phyloP scores from a whole-genome alignment of 2,113 vertebrate genomes.

The Strigops habroptila region DNA sequence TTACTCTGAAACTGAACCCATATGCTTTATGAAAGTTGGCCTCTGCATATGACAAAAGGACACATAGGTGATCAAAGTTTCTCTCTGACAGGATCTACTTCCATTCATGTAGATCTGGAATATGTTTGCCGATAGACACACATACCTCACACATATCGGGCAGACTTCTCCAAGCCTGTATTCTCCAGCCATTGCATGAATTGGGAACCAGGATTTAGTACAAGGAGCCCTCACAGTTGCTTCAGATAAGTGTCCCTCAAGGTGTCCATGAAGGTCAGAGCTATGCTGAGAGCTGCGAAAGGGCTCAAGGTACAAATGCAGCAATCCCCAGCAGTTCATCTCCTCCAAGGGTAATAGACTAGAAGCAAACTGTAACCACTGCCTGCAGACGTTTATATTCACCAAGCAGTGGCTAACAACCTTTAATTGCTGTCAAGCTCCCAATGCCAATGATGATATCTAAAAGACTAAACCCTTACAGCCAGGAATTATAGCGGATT shows the following conservation, averaged over 20 bases:
- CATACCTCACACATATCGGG: not conserved
- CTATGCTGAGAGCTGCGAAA: not conserved
- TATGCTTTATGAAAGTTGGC: not conserved
- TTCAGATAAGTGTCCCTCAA: fast-evolving
- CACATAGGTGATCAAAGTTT: not conserved
- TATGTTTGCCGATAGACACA: not conserved
- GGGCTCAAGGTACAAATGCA: not conserved
- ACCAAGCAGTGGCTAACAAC: not conserved
- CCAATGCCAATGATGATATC: not conserved
- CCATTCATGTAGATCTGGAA: not conserved
- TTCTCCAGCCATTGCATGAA: not conserved
- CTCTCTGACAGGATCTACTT: not conserved
- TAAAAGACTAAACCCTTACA: not conserved
- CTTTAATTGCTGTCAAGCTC: not conserved
- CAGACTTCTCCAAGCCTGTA: not conserved
- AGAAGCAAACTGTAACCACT: not conserved
- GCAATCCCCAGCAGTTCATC: not conserved
- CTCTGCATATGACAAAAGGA: not conserved
- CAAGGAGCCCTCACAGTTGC: not conserved
- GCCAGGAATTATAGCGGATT: not conserved
- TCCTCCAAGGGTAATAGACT: not conserved
- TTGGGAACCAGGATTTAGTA: not conserved
- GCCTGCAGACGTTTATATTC: not conserved
- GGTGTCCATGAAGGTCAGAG: not conserved
- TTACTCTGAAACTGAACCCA: not conserved